Base-by-base conservation (phyloP, 2,113 vertebrate species). In the Psophia crepitans region DNA sequence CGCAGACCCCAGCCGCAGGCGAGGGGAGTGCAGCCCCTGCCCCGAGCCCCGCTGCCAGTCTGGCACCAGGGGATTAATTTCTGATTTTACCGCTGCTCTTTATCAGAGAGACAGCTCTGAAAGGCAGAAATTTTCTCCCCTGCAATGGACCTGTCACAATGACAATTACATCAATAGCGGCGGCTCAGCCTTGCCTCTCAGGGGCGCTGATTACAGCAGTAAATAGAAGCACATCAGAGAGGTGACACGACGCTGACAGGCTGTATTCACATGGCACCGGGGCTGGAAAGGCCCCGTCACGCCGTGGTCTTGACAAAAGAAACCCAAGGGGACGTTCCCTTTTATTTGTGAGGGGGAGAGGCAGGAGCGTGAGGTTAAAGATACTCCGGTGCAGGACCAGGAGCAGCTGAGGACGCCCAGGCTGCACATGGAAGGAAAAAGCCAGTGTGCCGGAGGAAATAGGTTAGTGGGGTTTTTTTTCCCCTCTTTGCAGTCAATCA, bases 71-170 rank as follows among this genome's bases (percentile, higher is more conserved):
- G 70, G 69, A 63, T 78, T 87, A 12, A 82, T 84, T 84, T 61
- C 83, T 11, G 7, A 48, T 89, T 87, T 77, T 43, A 43, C 49
- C 22, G 68, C 65, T 14, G 77, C 60, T 88, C 75, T 85, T 58
- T 54, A 77, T 48, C 5, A 5, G n/a, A 33, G 77, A 46, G 75
- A 61, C 83, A 66, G 76, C 75, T 94, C 57, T 37, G 83, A 91
- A 89, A 93, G 87, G 84, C 73, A 84, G 53, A 44, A 2, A 64
- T 73, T 68, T 58, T 23, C 84, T 84, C 51, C 61, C 66, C 80
- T 71, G 91, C 80, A 56, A 77, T 14, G 68, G 90, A 32, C 76
- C 87, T 68, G 90, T 87, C 90, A 84, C 71, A 44, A 33, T 64
- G 87, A 91, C 92, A 77, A 69, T 81, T 58, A 57, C 2, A 80